Conservation (phyloP, 2,888 invertebrate genomes). For the Hemistola chrysoprasaria region DNA sequence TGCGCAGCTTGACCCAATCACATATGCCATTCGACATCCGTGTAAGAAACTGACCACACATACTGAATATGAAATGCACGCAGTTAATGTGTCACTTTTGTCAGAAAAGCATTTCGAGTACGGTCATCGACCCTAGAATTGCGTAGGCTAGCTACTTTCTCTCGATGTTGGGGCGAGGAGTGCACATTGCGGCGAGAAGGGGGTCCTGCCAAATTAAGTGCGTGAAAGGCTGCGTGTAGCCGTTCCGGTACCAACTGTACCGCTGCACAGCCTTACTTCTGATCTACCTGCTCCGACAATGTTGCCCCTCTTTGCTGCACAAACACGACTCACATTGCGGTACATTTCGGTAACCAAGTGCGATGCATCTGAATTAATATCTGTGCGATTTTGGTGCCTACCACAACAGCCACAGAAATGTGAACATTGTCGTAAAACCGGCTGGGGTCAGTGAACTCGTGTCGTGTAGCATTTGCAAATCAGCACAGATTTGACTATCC, state of each 20-base stretch:
- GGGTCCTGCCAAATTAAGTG: constrained; percentile 80
- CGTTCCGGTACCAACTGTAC: constrained; percentile 52
- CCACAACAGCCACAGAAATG: constrained; percentile 37
- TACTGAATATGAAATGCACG: constrained; percentile 75
- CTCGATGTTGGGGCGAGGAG: constrained; percentile 62
- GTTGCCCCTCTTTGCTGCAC: constrained; percentile 16
- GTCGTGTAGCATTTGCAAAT: constrained; percentile 52
- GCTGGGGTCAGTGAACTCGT: constrained; percentile 58
- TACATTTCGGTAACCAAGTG: constrained; percentile 15
- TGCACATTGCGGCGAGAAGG: constrained; percentile 59
- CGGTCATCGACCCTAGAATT: constrained; percentile 79
- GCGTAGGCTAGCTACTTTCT: constrained; percentile 82
- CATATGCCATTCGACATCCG: constrained; percentile 61
- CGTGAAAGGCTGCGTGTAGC: constrained; percentile 75
- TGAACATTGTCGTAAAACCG: constrained; percentile 48
- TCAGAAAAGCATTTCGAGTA: constrained; percentile 77
- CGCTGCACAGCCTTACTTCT: constrained; percentile 39
- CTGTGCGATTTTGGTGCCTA: constrained; percentile 32
- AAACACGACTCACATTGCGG: constrained; percentile 12
- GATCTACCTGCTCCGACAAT: constrained; percentile 33
- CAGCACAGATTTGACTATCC: constrained; percentile 47
- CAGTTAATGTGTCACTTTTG: constrained; percentile 79
- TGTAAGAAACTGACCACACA: constrained; percentile 75
- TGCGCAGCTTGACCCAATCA: constrained; percentile 58
- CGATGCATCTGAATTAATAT: constrained; percentile 16